phyloP scores from a whole-genome alignment of 1,140 invertebrate species.

The Anastrepha obliqua region DNA sequence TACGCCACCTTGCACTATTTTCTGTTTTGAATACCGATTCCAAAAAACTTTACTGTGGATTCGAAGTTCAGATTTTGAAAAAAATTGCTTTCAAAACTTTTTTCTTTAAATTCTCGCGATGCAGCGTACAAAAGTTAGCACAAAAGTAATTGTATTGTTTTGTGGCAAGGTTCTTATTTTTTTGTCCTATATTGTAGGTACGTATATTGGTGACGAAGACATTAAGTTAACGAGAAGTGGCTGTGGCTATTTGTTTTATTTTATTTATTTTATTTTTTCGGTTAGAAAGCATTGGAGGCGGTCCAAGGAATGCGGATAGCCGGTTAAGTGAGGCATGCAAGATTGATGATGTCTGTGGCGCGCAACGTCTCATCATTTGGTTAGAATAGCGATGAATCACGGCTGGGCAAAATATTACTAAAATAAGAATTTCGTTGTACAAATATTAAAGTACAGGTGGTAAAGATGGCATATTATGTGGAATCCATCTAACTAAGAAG shows the following conservation, averaged over 20 bases:
- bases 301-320: background rate
- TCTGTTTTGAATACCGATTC: too few species aligned
- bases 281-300: background rate
- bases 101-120: too few species aligned
- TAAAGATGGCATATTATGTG: background rate
- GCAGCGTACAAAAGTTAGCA: too few species aligned
- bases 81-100: too few species aligned
- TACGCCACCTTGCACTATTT: too few species aligned
- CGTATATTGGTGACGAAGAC: background rate
- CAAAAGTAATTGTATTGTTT: too few species aligned
- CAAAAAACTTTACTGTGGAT: too few species aligned
- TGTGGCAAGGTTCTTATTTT: background rate
- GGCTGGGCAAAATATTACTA: background rate
- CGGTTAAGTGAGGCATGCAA: conserved; percentile 28
- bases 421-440: background rate
- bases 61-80: too few species aligned
- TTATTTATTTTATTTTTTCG: background rate
- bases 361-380: conserved; percentile 19
- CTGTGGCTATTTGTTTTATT: background rate
- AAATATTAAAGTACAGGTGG: background rate
- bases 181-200: background rate
- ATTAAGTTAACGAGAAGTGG: background rate
- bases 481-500: background rate
- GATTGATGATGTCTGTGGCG: conserved; percentile 45
- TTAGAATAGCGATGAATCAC: conserved; percentile 13